phyloP scores from a whole-genome alignment of 2,888 invertebrate genomes.

The Bedellia somnulentella region DNA sequence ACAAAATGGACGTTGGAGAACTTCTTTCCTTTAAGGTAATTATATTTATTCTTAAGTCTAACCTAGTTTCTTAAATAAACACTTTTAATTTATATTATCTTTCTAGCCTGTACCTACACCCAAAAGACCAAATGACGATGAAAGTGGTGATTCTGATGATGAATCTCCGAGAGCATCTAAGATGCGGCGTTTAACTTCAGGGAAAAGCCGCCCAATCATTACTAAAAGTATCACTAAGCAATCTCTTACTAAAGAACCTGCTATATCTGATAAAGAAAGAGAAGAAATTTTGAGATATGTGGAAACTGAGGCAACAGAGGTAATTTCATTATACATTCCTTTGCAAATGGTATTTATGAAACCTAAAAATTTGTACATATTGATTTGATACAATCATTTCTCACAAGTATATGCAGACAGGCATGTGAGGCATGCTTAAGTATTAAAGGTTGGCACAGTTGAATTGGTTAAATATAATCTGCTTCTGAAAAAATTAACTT shows the following conservation, averaged over 20 bases:
- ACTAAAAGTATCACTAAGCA: slow-evolving; percentile 35
- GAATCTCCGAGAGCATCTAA: slow-evolving; percentile 65
- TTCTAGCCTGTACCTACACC: slow-evolving; percentile 80
- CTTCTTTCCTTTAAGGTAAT: slow-evolving; percentile 48
- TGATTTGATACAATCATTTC: no score
- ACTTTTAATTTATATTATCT: not conserved
- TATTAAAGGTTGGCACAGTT: no score
- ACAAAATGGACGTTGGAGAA: slow-evolving; percentile 52
- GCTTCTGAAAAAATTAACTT: no score
- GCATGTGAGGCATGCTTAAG: no score
- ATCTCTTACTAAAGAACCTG: slow-evolving; percentile 62
- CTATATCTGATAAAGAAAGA: slow-evolving; percentile 72
- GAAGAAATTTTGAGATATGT: slow-evolving; percentile 82
- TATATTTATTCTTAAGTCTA: not conserved
- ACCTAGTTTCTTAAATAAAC: not conserved
- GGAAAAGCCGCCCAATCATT: slow-evolving; percentile 31
- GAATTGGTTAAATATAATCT: no score
- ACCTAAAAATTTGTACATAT: no score
- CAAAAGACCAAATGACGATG: slow-evolving; percentile 70
- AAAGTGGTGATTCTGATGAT: slow-evolving; percentile 68
- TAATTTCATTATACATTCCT: slow-evolving; percentile 28
- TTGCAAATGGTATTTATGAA: no score
- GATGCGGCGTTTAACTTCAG: slow-evolving; percentile 61
- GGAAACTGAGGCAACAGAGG: slow-evolving; percentile 78
- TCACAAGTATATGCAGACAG: no score